These are phyloP conservation scores for Acipenser oxyrinchus DNA, from an alignment of 2,797 vertebrate genomes.

Conservation along the genomic window DNA sequence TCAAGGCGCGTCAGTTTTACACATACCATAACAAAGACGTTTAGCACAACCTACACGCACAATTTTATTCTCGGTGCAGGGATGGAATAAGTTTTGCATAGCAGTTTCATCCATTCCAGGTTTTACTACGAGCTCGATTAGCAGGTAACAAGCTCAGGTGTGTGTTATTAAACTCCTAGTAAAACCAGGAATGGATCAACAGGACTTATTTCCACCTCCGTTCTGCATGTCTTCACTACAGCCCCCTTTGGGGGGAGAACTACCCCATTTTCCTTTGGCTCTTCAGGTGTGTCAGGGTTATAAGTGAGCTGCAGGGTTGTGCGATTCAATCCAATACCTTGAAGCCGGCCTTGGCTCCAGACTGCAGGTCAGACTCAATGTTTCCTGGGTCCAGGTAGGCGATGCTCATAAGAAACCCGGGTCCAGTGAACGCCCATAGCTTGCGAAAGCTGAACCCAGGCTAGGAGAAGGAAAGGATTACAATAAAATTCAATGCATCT, in stretches of 20 bases:
- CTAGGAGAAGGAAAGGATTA: constrained; percentile 31
- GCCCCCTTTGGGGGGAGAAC: neutral
- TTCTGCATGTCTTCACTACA: neutral
- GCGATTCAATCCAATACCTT: constrained; percentile 56
- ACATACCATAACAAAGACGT: neutral
- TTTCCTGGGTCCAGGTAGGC: constrained; percentile 90
- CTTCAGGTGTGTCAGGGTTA: neutral
- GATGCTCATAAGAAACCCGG: constrained; percentile 91
- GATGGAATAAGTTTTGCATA: too few species aligned
- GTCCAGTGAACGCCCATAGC: constrained; percentile 94
- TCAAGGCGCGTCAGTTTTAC: neutral
- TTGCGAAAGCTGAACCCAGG: constrained; percentile 84
- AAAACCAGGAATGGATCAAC: too few species aligned
- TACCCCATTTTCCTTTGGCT: neutral
- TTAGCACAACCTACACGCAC: too few species aligned
- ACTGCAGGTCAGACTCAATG: constrained; percentile 87
- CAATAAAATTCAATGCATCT: neutral
- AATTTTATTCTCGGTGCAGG: too few species aligned
- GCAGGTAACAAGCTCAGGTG: too few species aligned
- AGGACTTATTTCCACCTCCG: too few species aligned
- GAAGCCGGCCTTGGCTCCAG: constrained; percentile 79
- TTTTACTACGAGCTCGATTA: too few species aligned
- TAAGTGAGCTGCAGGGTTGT: neutral
- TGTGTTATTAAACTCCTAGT: too few species aligned
- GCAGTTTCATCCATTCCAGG: too few species aligned